A percentile compares a stretch with the other conserved stretches of the same genome.
phyloP scores from a whole-genome alignment of 2,113 vertebrate species.

The Sakesphorus luctuosus region DNA sequence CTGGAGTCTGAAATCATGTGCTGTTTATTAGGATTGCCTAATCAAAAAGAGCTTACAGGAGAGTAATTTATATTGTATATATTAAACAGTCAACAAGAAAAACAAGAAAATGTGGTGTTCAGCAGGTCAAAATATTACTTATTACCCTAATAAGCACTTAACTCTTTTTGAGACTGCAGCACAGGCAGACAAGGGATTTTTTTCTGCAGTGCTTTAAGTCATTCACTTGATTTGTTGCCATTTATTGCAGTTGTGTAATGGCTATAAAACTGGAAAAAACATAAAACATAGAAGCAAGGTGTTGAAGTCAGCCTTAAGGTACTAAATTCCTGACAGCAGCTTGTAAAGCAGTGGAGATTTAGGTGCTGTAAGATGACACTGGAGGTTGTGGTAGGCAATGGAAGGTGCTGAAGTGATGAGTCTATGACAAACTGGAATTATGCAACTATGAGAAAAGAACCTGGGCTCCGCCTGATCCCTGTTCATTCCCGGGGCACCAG shows the following conservation, averaged over 20 bases:
- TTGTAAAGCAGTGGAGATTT: conserved; percentile 72
- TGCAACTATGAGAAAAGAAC: not conserved
- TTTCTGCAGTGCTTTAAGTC: conserved; percentile 36
- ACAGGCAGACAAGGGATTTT: not conserved
- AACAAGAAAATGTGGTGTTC: not conserved
- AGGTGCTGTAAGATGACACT: conserved; percentile 27
- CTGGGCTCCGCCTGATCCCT: not conserved
- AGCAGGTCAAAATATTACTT: conserved; percentile 33
- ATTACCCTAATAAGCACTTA: conserved; percentile 45
- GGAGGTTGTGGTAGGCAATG: not conserved
- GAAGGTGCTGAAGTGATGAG: conserved; percentile 9
- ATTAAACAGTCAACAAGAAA: conserved; percentile 12
- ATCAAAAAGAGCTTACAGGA: conserved; percentile 19
- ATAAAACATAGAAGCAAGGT: conserved; percentile 76
- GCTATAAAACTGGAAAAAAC: conserved; percentile 67
- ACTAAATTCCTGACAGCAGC: conserved; percentile 74
- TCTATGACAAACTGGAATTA: not conserved
- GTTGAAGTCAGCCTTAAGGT: conserved; percentile 75
- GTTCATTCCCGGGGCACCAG: not conserved
- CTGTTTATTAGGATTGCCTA: not conserved
- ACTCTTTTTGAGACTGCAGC: conserved; percentile 17
- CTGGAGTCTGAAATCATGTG: conserved; percentile 26
- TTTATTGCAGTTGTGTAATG: conserved; percentile 70
- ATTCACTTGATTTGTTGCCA: conserved; percentile 67
- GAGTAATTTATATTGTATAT: not conserved